Evolutionary conservation across 2,113 vertebrate species (phyloP).

Genomic region (Empidonax traillii): DNA sequence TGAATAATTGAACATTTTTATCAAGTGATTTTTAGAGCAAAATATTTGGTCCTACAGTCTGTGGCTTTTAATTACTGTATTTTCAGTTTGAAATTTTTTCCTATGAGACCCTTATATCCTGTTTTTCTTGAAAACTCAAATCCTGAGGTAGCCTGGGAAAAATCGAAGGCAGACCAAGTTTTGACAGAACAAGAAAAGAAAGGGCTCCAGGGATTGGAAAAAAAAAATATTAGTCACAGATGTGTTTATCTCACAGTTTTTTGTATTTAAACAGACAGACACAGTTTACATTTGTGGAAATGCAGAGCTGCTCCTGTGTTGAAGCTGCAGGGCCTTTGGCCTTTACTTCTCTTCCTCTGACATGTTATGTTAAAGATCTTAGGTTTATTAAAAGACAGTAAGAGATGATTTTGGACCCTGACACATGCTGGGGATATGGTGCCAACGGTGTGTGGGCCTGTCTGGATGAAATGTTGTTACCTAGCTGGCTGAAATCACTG

Average conservation of each 20-base stretch:
- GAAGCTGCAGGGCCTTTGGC: not conserved
- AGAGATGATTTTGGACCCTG: not conserved
- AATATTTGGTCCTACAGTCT: not conserved
- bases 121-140: not conserved
- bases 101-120: not conserved
- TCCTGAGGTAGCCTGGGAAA: not conserved
- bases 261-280: not conserved
- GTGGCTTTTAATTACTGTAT: not conserved
- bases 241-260: not conserved
- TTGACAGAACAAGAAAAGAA: not conserved
- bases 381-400: not conserved
- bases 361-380: not conserved
- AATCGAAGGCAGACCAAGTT: not conserved
- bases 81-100: not conserved
- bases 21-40: not conserved
- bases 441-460: accelerated
- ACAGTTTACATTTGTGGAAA: not conserved
- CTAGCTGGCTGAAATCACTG: not conserved
- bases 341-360: not conserved
- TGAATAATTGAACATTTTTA: not conserved
- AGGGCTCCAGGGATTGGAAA: not conserved
- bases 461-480: not conserved
- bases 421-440: accelerated
- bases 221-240: not conserved
- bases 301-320: not conserved